Evolutionary conservation across 2,888 invertebrate genomes (phyloP), one percentile per base, ranked within the genome.

Genomic region (Dasypogon diadema): DNA sequence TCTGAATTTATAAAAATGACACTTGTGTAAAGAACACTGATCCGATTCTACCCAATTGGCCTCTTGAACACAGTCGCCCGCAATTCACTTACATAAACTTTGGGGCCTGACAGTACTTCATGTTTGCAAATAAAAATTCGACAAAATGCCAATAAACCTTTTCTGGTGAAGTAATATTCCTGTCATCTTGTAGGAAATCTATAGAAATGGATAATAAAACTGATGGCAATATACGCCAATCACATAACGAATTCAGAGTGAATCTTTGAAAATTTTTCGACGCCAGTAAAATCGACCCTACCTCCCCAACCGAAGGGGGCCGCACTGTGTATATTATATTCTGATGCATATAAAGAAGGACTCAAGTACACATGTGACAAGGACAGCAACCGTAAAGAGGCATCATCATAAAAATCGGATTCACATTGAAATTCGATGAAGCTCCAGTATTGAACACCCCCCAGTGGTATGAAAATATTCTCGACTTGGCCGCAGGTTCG

Each of bases 391-490:
- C 60, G 60, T 60, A 26, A 24, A 60, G 37, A 65, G 65, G 16
- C 65, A 65, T 65, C 65, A 48, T 37, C 65, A 46, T 65, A 65
- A 65, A 42, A 21, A 65, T 65, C 21, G 46, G 48, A 65, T 65
- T 22, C 65, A n/a, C 65, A 48, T 65, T 21, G 65, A 65, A 65
- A 65, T 65, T 65, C 46, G 65, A 65, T 65, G 65, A 46, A 65
- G 22, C 24, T 14, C 65, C 46, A 65, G 48, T 46, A 65, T 65
- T 22, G 46, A 42, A 46, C 48, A 22, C 65, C 46, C 48, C 24
- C 51, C 16, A 46, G 10, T 14, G 14, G 65, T 1, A 46, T 4
- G 34, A 60, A 4, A 30, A 30, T n/a, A n/a, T n/a, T n/a, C n/a
- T n/a, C n/a, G n/a, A n/a, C n/a, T n/a, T n/a, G n/a, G n/a, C n/a